A percentile compares a stretch with the other conserved stretches of the same genome.
phyloP scores from a whole-genome alignment of 2,888 invertebrate species.

The Euproctis similis region DNA sequence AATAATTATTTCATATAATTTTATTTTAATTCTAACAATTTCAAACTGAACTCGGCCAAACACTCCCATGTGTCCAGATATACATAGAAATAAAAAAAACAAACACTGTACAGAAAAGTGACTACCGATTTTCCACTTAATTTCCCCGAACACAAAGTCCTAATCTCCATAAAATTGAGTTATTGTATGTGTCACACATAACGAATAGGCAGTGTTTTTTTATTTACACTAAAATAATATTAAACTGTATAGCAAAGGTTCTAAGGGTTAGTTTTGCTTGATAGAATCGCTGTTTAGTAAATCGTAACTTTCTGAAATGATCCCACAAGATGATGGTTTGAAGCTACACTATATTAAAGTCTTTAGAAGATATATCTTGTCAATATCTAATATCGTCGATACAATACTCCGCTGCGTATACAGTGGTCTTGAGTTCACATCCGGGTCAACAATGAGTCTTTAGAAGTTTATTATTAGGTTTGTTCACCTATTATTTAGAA shows the following conservation, averaged over 20 bases:
- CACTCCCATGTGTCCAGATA: slow-evolving; percentile 15
- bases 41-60: too few relatives aligned
- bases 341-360: slow-evolving; percentile 26
- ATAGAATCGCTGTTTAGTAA: slow-evolving; percentile 11
- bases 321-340: slow-evolving; percentile 28
- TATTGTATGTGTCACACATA: slow-evolving; percentile 21
- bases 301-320: slow-evolving; percentile 34
- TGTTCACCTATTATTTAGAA: too few relatives aligned
- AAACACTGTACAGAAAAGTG: slow-evolving; percentile 9
- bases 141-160: slow-evolving; percentile 25
- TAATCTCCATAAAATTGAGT: slow-evolving; percentile 26
- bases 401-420: too few relatives aligned
- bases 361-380: too few relatives aligned
- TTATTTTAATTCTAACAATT: too few relatives aligned
- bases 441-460: too few relatives aligned
- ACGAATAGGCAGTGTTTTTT: slow-evolving; percentile 15
- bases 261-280: slow-evolving; percentile 10
- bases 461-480: too few relatives aligned
- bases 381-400: too few relatives aligned
- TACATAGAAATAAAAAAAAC: slow-evolving; percentile 10
- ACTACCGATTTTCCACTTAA: slow-evolving; percentile 29
- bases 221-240: slow-evolving; percentile 8
- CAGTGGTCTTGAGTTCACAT: too few relatives aligned
- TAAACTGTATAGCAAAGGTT: slow-evolving; percentile 3
- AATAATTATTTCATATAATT: too few relatives aligned